Evolutionary conservation across 2,888 invertebrate species (phyloP), one percentile per base, ranked within the genome.

Genomic region (Fissipunctia ypsillon): DNA sequence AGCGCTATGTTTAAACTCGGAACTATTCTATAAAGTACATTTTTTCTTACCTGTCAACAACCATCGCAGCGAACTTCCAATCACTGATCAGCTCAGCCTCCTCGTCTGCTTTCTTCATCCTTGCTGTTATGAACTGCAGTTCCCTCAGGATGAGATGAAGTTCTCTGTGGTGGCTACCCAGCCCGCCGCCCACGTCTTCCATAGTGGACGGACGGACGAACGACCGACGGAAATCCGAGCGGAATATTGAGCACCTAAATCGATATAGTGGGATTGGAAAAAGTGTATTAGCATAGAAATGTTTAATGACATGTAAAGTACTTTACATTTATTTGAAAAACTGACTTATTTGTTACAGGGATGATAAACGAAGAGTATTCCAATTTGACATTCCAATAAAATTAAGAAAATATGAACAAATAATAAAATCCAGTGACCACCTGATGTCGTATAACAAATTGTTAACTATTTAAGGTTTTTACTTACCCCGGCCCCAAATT

Each of bases 11-110:
- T 57, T 16, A 48, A 61, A 56, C 7, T 22, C 28, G 14, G 1
- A 48, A 22, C 52, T 28, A 14, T 48, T 28, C 50, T 22, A 28
- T 31, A 56, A 16, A 31, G 1, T 31, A n/a, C 6, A 31, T 19
- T 59, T 60, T 35, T n/a, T 78, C 88, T 92, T 83, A 97, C 97
- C 99, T 98, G 96, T 99, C 99, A 93, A 99, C 99, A 93, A 99
- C 99, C 99, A 99, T 99, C 85, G 99, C 99, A 74, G 99, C 99
- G 94, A 99, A 99, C 94, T 99, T 99, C 99, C 99, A 99, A 94
- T 99, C 99, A 95, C 98, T 99, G 89, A 99, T 99, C 86, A 98
- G 97, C 93, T 99, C 99, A 74, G 98, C 98, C 92, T 99, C 99
- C 90, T 99, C 98, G 92, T 99, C 99, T 72, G 99, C 98, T 94